Base-by-base conservation (phyloP, 2,113 vertebrate genomes). In the Microcebus griseorufus region DNA sequence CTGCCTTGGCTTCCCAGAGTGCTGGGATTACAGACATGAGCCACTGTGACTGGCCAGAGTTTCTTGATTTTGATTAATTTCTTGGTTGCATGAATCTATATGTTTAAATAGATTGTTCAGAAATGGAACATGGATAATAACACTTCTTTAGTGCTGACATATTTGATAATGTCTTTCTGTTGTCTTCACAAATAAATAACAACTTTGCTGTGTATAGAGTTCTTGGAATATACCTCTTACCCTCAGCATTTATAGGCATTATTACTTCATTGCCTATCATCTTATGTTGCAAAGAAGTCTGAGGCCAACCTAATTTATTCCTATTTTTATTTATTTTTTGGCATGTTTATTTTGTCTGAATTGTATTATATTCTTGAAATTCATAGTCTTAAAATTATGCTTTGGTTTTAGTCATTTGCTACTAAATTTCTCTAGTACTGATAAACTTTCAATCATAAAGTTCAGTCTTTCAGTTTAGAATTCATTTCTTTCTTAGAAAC, bases 321-420 rank as follows among this genome's bases (percentile, higher is more conserved):
- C 16, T 69, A 8, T 12, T 75, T 80, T 45, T 70, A 17, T 60
- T 58, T 39, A 6, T 32, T 85, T 58, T 39, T 62, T 34, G 69
- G 20, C n/a, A 64, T 76, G 18, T 72, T 85, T 80, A 22, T 14
- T 82, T 80, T 95, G 22, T 65, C 48, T 84, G 23, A 83, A 78
- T 86, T 79, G 76, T 84, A 9, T 87, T 87, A 18, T 16, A 64
- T 62, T 91, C 32, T 75, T 95, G 48, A 83, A 84, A 82, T 89
- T 89, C 17, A 51, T 62, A 95, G 42, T 78, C n/a, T 91, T 94
- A 84, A 90, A 48, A 86, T 69, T 92, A 62, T 92, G 91, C 37
- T 88, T 91, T 93, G 81, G 32, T 72, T 23, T n/a, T 96, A 53
- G 70, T 73, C 22, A 53, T 2, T 86, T 94, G 89, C 22, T 88